Evolutionary conservation across 2,888 invertebrate genomes (phyloP).

Genomic region (Scaptomyza parva): DNA sequence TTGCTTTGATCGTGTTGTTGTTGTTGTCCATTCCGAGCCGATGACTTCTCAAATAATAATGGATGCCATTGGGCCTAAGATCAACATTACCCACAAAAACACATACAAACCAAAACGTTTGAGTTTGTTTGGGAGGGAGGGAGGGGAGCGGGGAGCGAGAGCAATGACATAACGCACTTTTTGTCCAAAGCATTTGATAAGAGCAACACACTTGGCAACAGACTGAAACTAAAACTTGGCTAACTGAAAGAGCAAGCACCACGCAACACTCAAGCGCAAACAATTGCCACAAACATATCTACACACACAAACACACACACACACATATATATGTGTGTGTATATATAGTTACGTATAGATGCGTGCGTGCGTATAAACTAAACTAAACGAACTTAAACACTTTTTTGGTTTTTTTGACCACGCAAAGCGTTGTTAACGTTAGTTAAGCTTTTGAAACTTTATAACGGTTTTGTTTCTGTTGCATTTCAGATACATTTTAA

Average conservation of each 20-base stretch:
- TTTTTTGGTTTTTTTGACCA: not conserved
- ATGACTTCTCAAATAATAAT: constrained; percentile 68
- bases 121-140: constrained; percentile 22
- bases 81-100: constrained; percentile 40
- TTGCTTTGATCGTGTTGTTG: too few relatives aligned
- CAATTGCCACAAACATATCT: constrained; percentile 1
- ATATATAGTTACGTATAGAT: not conserved
- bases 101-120: constrained; percentile 5
- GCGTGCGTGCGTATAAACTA: not conserved
- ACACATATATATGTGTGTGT: too few relatives aligned
- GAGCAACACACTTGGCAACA: constrained; percentile 39
- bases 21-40: too few relatives aligned
- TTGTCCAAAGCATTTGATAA: constrained; percentile 29
- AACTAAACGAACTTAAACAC: not conserved
- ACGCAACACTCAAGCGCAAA: constrained; percentile 10
- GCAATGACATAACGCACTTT: constrained; percentile 56
- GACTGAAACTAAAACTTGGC: constrained; percentile 11
- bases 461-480: too few relatives aligned
- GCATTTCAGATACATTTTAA: too few relatives aligned
- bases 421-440: too few relatives aligned
- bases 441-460: too few relatives aligned
- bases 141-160: constrained; percentile 7
- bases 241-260: constrained; percentile 27
- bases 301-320: too few relatives aligned
- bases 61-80: constrained; percentile 42